Conservation (phyloP, 1,140 invertebrate genomes). For the Drosophila varians region DNA sequence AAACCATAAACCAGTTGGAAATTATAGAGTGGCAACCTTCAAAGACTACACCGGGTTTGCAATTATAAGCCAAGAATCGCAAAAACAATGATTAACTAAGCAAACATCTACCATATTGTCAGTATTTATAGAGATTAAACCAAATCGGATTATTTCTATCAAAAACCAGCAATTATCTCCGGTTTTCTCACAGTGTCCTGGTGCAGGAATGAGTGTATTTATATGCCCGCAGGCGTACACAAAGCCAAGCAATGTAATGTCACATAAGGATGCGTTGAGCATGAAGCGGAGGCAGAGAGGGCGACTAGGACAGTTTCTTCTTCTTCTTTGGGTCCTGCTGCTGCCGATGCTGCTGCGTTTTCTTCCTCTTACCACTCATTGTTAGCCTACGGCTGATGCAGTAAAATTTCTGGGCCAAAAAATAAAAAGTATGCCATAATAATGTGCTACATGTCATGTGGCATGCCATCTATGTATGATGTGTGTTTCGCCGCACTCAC, state of each 20-base stretch:
- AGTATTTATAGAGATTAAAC: no score
- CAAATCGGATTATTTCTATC: neutral
- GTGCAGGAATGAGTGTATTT: slow-evolving; percentile 6
- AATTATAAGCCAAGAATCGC: no score
- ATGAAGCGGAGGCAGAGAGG: slow-evolving; percentile 2
- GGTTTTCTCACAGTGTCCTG: neutral
- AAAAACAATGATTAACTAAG: no score
- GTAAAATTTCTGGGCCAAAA: slow-evolving; percentile 27
- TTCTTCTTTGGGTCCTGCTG: neutral
- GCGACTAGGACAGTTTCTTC: slow-evolving; percentile 4
- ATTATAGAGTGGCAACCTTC: no score
- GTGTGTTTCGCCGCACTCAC: neutral
- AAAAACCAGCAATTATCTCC: no score
- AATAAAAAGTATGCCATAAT: slow-evolving; percentile 68
- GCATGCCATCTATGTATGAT: slow-evolving; percentile 5
- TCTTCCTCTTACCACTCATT: slow-evolving; percentile 13
- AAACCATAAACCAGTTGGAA: no score
- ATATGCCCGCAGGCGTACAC: slow-evolving; percentile 23
- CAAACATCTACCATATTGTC: no score
- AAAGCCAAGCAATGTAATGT: slow-evolving; percentile 39
- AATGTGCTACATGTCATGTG: slow-evolving; percentile 34
- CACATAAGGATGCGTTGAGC: slow-evolving; percentile 11
- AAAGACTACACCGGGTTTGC: no score
- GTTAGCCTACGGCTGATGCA: slow-evolving; percentile 51
- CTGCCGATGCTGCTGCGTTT: slow-evolving; percentile 15